A percentile compares a stretch with the other conserved stretches of the same genome.
Conservation (phyloP, 2,113 vertebrate genomes). For the Thunnus thynnus region DNA sequence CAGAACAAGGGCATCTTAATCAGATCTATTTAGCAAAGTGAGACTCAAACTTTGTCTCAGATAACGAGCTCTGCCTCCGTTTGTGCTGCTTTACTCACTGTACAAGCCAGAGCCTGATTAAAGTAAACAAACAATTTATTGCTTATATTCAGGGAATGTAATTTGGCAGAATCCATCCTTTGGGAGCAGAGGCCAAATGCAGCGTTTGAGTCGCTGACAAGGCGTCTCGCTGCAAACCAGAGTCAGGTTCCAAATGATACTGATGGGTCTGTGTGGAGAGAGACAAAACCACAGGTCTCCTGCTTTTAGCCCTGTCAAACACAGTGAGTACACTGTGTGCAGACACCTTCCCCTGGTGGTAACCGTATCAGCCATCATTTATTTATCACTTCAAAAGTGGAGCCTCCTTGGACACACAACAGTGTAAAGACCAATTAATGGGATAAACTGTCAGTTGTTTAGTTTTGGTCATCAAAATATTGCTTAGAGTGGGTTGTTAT, state of each 20-base stretch:
- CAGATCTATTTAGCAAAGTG: constrained; percentile 44
- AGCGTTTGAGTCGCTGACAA: constrained; percentile 40
- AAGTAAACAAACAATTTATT: constrained; percentile 59
- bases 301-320: constrained; percentile 61
- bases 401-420: not conserved
- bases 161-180: constrained; percentile 58
- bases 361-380: constrained; percentile 28
- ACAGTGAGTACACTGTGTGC: constrained; percentile 29
- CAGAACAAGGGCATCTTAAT: constrained; percentile 32
- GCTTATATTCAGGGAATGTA: constrained; percentile 25
- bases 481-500: not conserved
- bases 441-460: constrained; percentile 19
- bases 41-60: constrained; percentile 30
- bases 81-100: constrained; percentile 13
- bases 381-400: constrained; percentile 36
- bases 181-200: constrained; percentile 48
- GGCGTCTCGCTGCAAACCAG: constrained; percentile 20
- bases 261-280: constrained; percentile 57
- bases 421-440: constrained; percentile 52
- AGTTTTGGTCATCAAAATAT: not conserved
- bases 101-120: constrained; percentile 38
- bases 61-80: constrained; percentile 22
- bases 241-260: constrained; percentile 44
- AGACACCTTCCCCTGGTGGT: constrained; percentile 30
- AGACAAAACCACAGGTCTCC: constrained; percentile 61